phyloP scores from a whole-genome alignment of 2,113 vertebrate genomes.

The Oryzias woworae region DNA sequence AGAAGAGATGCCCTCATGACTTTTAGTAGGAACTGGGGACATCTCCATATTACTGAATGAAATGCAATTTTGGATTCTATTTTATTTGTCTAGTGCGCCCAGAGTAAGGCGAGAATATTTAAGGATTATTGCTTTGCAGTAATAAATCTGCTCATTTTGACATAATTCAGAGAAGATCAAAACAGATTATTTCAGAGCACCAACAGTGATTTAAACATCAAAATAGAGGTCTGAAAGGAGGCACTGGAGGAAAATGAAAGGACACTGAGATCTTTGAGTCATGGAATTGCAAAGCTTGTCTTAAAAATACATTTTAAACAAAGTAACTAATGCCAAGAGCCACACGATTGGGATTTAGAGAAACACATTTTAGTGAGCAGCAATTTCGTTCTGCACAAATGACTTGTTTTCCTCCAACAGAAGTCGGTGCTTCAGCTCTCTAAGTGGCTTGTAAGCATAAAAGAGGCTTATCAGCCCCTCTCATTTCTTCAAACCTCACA shows the following conservation, averaged over 20 bases:
- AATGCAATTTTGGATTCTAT: slow-evolving; percentile 51
- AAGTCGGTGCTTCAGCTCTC: slow-evolving; percentile 66
- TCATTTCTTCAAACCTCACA: slow-evolving; percentile 63
- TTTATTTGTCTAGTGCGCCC: slow-evolving; percentile 45
- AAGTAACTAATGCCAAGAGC: background rate
- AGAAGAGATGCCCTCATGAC: slow-evolving; percentile 71
- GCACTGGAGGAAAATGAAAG: background rate
- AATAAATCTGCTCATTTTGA: slow-evolving; percentile 13
- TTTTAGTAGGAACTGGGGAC: slow-evolving; percentile 54
- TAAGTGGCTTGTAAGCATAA: slow-evolving; percentile 73
- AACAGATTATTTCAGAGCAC: background rate
- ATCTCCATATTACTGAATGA: slow-evolving; percentile 75
- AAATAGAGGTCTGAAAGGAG: slow-evolving; percentile 16
- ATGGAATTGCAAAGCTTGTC: slow-evolving; percentile 1
- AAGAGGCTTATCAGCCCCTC: slow-evolving; percentile 73
- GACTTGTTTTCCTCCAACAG: slow-evolving; percentile 62
- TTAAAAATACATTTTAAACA: background rate
- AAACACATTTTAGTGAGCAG: slow-evolving; percentile 47
- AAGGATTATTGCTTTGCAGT: slow-evolving; percentile 39
- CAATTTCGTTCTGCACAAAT: slow-evolving; percentile 55
- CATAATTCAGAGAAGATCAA: slow-evolving; percentile 5
- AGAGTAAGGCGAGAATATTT: slow-evolving; percentile 44
- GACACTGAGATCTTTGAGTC: background rate
- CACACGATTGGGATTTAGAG: slow-evolving; percentile 9
- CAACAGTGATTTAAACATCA: background rate